Evolutionary conservation across 2,113 vertebrate species (phyloP).

Genomic region (Bambusicola thoracicus): DNA sequence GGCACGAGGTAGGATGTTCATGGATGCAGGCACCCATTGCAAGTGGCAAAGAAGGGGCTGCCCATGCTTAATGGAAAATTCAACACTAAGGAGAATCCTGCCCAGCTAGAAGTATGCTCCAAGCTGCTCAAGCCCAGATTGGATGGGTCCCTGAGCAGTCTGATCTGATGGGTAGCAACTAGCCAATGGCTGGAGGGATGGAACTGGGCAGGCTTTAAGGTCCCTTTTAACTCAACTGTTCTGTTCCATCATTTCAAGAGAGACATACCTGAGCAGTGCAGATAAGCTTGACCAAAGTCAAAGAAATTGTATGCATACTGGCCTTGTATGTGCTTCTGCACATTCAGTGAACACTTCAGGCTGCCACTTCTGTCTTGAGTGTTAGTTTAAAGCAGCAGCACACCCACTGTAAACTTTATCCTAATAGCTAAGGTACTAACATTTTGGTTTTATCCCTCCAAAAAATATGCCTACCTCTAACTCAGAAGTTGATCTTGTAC

Average conservation of each 20-base stretch:
- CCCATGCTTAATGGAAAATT: not conserved
- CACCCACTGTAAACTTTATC: not conserved
- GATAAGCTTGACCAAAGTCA: not conserved
- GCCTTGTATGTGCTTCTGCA: not conserved
- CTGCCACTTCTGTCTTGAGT: not conserved
- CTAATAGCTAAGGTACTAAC: not conserved
- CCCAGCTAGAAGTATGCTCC: too few species aligned
- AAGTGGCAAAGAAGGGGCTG: not conserved
- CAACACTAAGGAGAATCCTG: not conserved
- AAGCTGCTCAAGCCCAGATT: not conserved
- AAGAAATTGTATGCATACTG: not conserved
- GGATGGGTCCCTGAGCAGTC: not conserved
- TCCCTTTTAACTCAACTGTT: not conserved
- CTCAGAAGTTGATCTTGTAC: not conserved
- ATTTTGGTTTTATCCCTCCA: not conserved
- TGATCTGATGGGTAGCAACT: too few species aligned
- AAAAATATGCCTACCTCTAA: rapidly evolving
- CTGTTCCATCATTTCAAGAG: not conserved
- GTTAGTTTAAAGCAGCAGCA: not conserved
- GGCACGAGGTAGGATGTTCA: rapidly evolving
- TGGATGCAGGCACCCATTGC: not conserved
- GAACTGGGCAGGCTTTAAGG: not conserved
- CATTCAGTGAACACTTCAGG: not conserved
- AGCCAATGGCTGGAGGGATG: not conserved
- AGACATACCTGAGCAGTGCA: not conserved